Evolutionary conservation across 2,888 invertebrate genomes (phyloP).

Genomic region (Rhagonycha fulva): DNA sequence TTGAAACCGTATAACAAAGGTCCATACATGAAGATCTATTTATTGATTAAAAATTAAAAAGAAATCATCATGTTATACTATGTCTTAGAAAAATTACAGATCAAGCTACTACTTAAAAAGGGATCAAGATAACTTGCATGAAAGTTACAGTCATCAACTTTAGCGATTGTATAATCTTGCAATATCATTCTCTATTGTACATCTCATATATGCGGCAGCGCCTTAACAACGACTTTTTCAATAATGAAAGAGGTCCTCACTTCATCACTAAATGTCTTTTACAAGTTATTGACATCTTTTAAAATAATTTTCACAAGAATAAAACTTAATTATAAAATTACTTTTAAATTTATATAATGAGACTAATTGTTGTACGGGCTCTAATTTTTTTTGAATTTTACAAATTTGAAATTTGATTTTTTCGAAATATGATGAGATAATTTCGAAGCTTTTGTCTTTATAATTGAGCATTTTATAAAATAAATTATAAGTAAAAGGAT

Average conservation of each 20-base stretch:
- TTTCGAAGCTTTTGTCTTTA: background rate
- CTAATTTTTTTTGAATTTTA: background rate
- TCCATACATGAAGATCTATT: background rate
- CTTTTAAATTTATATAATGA: background rate
- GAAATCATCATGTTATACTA: background rate
- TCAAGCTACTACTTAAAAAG: conserved; percentile 18
- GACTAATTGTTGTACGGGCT: background rate
- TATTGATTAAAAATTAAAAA: background rate
- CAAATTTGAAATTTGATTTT: background rate
- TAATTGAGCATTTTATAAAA: background rate
- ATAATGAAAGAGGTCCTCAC: conserved; percentile 22
- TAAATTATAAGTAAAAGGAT: background rate
- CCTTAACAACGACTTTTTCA: conserved; percentile 18
- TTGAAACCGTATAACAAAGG: background rate
- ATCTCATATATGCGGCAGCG: conserved; percentile 11
- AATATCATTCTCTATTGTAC: conserved; percentile 29
- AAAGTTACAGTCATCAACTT: conserved; percentile 26
- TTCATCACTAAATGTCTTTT: conserved; percentile 24
- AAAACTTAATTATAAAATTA: background rate
- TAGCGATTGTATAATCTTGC: conserved; percentile 28
- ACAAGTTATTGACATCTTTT: conserved; percentile 24
- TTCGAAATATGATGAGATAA: background rate
- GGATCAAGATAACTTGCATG: conserved; percentile 23
- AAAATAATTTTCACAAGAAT: background rate
- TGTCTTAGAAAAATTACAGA: background rate